phyloP scores from a whole-genome alignment of 2,113 vertebrate species.

The Sinocyclocheilus anophthalmus region DNA sequence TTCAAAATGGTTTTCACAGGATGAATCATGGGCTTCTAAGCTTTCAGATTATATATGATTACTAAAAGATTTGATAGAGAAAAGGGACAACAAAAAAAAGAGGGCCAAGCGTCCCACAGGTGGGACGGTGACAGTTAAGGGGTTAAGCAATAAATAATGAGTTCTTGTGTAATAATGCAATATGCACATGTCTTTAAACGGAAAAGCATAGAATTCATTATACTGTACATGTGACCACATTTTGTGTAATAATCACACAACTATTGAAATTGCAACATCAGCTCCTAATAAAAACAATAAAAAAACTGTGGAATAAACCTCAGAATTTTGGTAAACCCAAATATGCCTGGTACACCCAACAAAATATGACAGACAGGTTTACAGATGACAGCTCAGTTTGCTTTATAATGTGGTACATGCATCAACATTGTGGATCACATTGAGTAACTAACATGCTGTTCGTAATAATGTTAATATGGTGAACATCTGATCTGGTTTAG shows the following conservation, averaged over 20 bases:
- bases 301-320: neutral
- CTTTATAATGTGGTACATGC: neutral
- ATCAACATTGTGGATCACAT: neutral
- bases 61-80: too few species aligned
- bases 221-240: neutral
- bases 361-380: neutral
- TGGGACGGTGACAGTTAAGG: too few species aligned
- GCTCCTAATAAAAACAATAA: neutral
- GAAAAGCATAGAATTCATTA: neutral
- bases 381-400: neutral
- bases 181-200: neutral
- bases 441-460: neutral
- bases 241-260: neutral
- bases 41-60: too few species aligned
- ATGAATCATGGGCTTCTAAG: too few species aligned
- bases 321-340: neutral
- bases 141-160: neutral
- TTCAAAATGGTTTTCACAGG: too few species aligned
- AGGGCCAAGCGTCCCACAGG: too few species aligned
- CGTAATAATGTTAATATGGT: neutral
- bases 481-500: neutral
- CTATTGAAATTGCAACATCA: neutral
- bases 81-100: too few species aligned
- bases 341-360: neutral
- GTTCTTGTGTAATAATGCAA: too few species aligned